phyloP scores from a whole-genome alignment of 1,140 invertebrate genomes.

The Nephila pilipes region DNA sequence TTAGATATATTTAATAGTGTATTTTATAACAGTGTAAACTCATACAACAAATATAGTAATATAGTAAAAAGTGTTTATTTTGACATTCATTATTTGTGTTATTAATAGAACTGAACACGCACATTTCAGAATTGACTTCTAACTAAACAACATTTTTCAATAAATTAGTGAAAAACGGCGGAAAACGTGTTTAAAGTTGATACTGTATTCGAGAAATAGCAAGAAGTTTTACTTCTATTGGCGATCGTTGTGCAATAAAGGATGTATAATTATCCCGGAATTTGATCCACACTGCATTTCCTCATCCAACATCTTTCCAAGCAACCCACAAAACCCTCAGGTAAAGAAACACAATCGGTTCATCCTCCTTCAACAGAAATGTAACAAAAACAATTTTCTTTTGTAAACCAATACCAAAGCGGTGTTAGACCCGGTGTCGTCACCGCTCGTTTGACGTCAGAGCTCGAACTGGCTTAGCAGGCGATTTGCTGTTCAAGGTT shows the following conservation, averaged over 20 bases:
- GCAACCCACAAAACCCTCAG: neutral
- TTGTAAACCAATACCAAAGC: neutral
- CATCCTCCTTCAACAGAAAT: neutral
- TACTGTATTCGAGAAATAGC: no score
- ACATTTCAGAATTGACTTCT: no score
- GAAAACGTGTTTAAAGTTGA: no score
- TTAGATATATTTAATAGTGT: no score
- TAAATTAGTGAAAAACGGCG: no score
- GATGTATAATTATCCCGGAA: neutral
- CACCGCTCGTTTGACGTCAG: neutral
- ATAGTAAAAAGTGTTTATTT: no score
- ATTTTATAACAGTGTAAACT: no score
- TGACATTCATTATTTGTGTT: no score
- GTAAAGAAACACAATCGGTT: neutral
- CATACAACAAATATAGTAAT: no score
- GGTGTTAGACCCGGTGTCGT: conserved; percentile 1
- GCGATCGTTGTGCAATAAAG: neutral
- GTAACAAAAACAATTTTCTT: neutral
- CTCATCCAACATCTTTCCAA: neutral
- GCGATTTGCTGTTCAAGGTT: neutral
- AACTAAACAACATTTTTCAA: no score
- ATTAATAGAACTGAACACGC: no score
- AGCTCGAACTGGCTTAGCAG: neutral
- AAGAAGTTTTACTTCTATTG: neutral
- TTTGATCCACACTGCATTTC: neutral